These are phyloP conservation scores for Thecocarcelia acutangulata DNA, from an alignment of 2,888 invertebrate genomes.

Conservation along the genomic window DNA sequence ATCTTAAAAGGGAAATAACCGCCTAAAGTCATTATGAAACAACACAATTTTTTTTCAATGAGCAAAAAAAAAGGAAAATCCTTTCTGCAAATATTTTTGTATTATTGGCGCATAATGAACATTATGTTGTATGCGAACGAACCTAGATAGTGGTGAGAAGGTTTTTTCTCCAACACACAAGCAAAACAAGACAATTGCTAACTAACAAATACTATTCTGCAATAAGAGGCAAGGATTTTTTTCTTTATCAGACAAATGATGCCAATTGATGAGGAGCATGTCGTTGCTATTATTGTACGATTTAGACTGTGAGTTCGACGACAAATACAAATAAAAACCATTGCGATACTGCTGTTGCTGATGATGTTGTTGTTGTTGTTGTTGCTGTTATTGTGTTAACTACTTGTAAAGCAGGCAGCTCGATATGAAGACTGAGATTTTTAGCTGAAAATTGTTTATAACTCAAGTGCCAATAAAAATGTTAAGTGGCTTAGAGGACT, in stretches of 20 bases:
- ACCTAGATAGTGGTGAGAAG: no score
- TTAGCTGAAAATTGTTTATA: slow-evolving; percentile 65
- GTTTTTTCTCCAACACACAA: not conserved
- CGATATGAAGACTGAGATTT: slow-evolving; percentile 56
- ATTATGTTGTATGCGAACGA: no score
- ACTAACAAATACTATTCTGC: slow-evolving; percentile 15
- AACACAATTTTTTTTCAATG: no score
- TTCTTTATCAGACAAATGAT: slow-evolving; percentile 43
- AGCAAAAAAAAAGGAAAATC: no score
- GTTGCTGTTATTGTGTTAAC: not conserved
- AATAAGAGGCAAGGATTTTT: slow-evolving; percentile 38
- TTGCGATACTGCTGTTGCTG: slow-evolving; percentile 10
- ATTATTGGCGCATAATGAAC: no score
- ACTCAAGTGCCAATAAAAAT: slow-evolving; percentile 80
- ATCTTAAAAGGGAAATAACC: no score
- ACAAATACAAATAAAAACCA: slow-evolving; percentile 42
- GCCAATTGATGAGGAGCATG: slow-evolving; percentile 45
- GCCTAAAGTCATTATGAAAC: no score
- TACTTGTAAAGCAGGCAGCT: slow-evolving; percentile 32
- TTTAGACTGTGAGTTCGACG: not conserved
- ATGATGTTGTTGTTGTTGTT: not conserved
- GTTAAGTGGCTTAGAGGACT: slow-evolving; percentile 78
- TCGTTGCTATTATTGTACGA: slow-evolving; percentile 6
- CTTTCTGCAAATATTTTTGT: no score
- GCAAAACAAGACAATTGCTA: slow-evolving; percentile 32